phyloP scores from a whole-genome alignment of 2,888 invertebrate genomes.

The Drosophila pseudotakahashii region DNA sequence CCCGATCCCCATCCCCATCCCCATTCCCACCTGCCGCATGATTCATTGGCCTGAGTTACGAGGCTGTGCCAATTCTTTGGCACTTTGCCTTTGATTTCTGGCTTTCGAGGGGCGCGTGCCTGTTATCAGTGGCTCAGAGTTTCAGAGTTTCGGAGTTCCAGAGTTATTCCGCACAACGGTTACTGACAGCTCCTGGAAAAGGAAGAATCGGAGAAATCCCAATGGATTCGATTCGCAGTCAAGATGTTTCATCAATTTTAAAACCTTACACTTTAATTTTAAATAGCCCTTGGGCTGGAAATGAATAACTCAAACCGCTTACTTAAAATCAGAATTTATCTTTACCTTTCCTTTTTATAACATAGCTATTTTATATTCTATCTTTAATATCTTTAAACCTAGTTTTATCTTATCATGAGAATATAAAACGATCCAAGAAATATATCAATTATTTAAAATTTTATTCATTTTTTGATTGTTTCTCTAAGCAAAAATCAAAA shows the following conservation, averaged over 20 bases:
- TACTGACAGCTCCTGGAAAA: constrained; percentile 57
- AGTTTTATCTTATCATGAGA: too few relatives aligned
- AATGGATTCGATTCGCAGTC: constrained; percentile 3
- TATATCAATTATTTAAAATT: too few relatives aligned
- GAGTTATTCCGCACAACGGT: constrained; percentile 56
- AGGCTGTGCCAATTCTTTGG: constrained; percentile 69
- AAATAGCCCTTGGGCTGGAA: neutral
- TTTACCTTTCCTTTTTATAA: neutral
- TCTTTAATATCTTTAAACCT: too few relatives aligned
- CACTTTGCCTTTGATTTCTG: constrained; percentile 50
- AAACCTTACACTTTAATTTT: constrained; percentile 5
- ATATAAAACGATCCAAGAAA: too few relatives aligned
- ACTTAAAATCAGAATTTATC: too few relatives aligned
- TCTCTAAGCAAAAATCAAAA: too few relatives aligned
- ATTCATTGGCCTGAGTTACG: constrained; percentile 73
- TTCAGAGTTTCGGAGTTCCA: neutral
- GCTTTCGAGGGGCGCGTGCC: constrained; percentile 58
- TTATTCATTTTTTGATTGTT: too few relatives aligned
- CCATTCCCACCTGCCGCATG: constrained; percentile 53
- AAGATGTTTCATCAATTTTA: constrained; percentile 16
- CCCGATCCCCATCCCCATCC: too few relatives aligned
- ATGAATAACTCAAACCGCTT: too few relatives aligned
- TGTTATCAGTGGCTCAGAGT: constrained; percentile 57
- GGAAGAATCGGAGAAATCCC: constrained; percentile 22
- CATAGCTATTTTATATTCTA: neutral